Percentiles rank a stretch among this genome's conserved stretches.
phyloP scores from a whole-genome alignment of 2,797 vertebrate genomes.

The Microctenopoma lineatum region DNA sequence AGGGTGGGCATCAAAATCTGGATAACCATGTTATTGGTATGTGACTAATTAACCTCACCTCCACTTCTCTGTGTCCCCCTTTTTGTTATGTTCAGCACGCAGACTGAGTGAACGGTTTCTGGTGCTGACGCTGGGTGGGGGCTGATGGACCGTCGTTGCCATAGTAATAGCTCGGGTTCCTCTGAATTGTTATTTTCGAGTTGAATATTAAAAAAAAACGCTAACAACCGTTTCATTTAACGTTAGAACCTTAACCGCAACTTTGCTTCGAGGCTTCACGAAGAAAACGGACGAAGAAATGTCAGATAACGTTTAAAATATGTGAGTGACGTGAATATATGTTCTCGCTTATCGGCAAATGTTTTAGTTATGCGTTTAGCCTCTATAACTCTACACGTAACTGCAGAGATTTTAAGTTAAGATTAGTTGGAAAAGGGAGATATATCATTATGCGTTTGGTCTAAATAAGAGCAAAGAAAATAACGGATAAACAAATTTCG shows the following conservation, averaged over 20 bases:
- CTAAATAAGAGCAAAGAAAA: not conserved
- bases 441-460: too few relatives aligned
- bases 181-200: not conserved
- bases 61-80: too few relatives aligned
- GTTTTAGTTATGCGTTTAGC: not conserved
- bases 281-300: not conserved
- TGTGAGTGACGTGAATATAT: slow-evolving; percentile 37
- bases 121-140: too few relatives aligned
- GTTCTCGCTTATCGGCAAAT: rapidly evolving
- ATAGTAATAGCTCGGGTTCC: not conserved
- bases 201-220: not conserved
- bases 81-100: too few relatives aligned
- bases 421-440: too few relatives aligned
- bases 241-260: not conserved
- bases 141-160: not conserved
- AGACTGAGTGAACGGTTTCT: too few relatives aligned
- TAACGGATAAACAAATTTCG: not conserved
- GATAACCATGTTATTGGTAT: too few relatives aligned
- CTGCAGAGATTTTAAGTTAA: too few relatives aligned
- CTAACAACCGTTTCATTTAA: not conserved
- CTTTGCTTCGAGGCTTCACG: not conserved
- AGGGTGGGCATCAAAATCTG: too few relatives aligned
- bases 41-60: too few relatives aligned
- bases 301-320: slow-evolving; percentile 23
- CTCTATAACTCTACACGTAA: too few relatives aligned